Evolutionary conservation across 1,140 invertebrate genomes (phyloP), one percentile per base, ranked within the genome.

Genomic region (Calephelis nemesis): DNA sequence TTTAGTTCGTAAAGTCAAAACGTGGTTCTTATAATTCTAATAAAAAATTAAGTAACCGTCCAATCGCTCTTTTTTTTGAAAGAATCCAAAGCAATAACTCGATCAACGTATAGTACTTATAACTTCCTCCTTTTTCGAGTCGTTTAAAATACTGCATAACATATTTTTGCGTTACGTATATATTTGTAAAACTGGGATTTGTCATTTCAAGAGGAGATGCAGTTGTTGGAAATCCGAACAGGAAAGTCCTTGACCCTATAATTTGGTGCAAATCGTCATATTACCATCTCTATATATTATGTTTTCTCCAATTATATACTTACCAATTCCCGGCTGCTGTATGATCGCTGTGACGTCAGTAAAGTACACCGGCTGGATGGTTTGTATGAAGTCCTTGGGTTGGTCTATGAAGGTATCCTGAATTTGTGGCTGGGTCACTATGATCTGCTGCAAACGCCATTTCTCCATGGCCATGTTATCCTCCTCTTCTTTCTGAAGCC

Each of bases 331-430:
- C 40, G 75, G 77, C 47, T 81, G 83, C 47, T 83, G 83, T 64
- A 87, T 81, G 52, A 87, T 79, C 2, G 76, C 79, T 13, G 75
- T 73, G 10, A 85, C 82, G 66, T 90, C 85, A 8, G 85, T 74
- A 70, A 84, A 85, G 65, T 83, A 90, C 47, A 90, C 74, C 0
- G 77, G 70, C 8, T 87, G 81, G 1, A 67, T 72, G 0, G 73
- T 67, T 19, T 79, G 81, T 7, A 84, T 50, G 15, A 72, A 86
- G 30, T 85, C 78, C 58, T 86, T 85, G 13, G 70, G 72, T 54
- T 79, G 79, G 13, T 88, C 84, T 7, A 83, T 77, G 64, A 81
- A 87, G 30, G 58, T 60, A 11, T 19, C 58, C 0, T 84, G 65
- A 4, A 72, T 72, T 62, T 72, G 68, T 3, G 69, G 68, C 39